Percentiles rank a stretch among this genome's conserved stretches.
These are phyloP conservation scores for Chaenogobius annularis DNA, from an alignment of 2,113 vertebrate species.

Conservation along the genomic window DNA sequence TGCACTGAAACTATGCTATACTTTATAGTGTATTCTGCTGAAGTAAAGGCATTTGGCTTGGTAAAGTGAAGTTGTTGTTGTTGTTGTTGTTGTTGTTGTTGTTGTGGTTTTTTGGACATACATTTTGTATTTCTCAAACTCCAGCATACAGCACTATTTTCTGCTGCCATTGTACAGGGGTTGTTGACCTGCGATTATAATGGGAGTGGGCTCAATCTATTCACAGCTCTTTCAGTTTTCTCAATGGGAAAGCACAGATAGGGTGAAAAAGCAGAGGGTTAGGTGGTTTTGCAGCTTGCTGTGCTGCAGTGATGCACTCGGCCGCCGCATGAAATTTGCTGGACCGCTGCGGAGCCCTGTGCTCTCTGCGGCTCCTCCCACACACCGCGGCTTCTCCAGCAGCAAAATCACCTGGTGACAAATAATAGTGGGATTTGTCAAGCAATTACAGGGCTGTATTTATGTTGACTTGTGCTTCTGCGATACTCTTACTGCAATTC, in stretches of 20 bases:
- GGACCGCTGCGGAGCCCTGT: conserved; percentile 31
- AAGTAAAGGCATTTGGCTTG: too few species aligned
- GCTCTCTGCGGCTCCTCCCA: conserved; percentile 22
- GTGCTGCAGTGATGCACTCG: conserved; percentile 31
- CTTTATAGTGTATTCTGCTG: too few species aligned
- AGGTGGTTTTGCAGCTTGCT: conserved; percentile 20
- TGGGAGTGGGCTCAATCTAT: conserved; percentile 18
- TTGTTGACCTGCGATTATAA: conserved; percentile 19
- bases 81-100: too few species aligned
- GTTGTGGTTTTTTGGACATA: too few species aligned
- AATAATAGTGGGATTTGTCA: conserved; percentile 27
- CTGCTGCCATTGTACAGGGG: conserved; percentile 4
- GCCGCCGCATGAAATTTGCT: conserved; percentile 31
- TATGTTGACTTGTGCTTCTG: background rate
- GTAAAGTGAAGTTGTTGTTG: too few species aligned
- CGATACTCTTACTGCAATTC: background rate
- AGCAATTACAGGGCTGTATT: background rate
- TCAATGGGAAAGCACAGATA: conserved; percentile 11
- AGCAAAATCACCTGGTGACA: conserved; percentile 46
- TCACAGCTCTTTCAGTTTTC: background rate
- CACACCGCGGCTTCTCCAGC: conserved; percentile 29
- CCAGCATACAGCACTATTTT: background rate
- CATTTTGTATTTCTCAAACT: background rate
- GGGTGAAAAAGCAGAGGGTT: conserved; percentile 3
- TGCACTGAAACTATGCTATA: too few species aligned